Percentiles rank a stretch among this genome's conserved stretches.
phyloP scores from a whole-genome alignment of 2,888 invertebrate species.

The Notodonta ziczac region DNA sequence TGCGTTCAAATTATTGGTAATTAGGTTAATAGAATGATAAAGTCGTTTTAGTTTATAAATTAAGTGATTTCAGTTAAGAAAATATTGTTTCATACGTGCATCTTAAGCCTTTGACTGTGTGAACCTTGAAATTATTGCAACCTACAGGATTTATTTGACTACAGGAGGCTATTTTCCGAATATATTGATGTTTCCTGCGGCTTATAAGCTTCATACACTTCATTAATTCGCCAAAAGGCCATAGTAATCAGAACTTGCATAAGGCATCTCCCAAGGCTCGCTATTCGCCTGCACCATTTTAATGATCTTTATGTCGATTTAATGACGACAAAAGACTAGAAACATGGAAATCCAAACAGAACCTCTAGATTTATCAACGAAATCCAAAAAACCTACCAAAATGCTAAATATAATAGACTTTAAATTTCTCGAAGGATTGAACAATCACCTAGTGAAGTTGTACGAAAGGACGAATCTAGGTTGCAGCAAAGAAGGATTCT shows the following conservation, averaged over 20 bases:
- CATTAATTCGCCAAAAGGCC: not conserved
- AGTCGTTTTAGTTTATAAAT: not conserved
- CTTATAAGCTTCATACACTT: too few species aligned
- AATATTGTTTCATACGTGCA: conserved; percentile 4
- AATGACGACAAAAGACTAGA: not conserved
- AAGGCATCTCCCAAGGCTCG: not conserved
- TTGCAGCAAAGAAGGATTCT: conserved; percentile 42
- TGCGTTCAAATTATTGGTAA: not conserved
- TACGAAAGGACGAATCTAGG: conserved; percentile 68
- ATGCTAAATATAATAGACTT: conserved; percentile 67
- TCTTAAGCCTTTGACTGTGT: not conserved
- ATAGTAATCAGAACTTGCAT: not conserved
- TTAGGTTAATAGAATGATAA: not conserved
- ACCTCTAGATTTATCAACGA: conserved; percentile 72
- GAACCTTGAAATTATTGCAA: not conserved
- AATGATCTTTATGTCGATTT: not conserved
- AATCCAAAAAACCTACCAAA: conserved; percentile 47
- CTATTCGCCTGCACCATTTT: not conserved
- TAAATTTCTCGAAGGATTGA: conserved; percentile 71
- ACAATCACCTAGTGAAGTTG: conserved; percentile 69
- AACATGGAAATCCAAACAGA: conserved; percentile 70
- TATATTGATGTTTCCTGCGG: too few species aligned
- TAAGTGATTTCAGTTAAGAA: conserved; percentile 2
- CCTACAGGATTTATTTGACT: too few species aligned
- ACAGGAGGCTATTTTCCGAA: too few species aligned